Percentiles rank a stretch among this genome's conserved stretches.
Evolutionary conservation across 1,140 invertebrate species (phyloP).

Genomic region (Lethrus apterus): DNA sequence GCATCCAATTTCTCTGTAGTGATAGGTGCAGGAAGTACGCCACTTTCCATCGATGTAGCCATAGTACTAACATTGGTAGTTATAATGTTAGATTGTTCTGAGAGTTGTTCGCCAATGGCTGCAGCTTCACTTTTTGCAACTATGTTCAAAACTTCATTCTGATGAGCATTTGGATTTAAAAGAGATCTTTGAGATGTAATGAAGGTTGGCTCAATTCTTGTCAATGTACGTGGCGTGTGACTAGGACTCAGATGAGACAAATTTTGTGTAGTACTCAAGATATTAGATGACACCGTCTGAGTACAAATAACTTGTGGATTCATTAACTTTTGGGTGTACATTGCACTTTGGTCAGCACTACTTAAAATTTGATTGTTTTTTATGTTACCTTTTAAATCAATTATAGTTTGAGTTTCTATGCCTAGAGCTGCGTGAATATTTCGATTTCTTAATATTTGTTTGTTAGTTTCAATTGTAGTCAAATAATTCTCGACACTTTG

Average conservation of each 20-base stretch:
- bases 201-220: neutral
- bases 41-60: slow-evolving; percentile 40
- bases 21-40: slow-evolving; percentile 44
- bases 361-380: neutral
- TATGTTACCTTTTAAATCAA: too few species aligned
- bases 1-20: slow-evolving; percentile 50
- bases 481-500: slow-evolving; percentile 54
- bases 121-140: slow-evolving; percentile 40
- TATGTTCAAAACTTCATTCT: slow-evolving; percentile 19
- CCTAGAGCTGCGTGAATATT: neutral
- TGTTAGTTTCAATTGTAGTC: slow-evolving; percentile 42
- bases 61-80: slow-evolving; percentile 42
- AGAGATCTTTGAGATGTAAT: neutral
- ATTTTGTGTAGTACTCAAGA: slow-evolving; percentile 17
- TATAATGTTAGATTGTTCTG: slow-evolving; percentile 39
- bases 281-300: slow-evolving; percentile 15
- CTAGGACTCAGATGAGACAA: slow-evolving; percentile 6
- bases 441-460: neutral
- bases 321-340: neutral
- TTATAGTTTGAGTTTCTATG: too few species aligned
- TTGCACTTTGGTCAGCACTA: neutral
- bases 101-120: slow-evolving; percentile 44
- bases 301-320: neutral
- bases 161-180: slow-evolving; percentile 7
- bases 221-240: neutral